Base-by-base conservation (phyloP, 2,797 vertebrate species). In the Arrhamphus sclerolepis region DNA sequence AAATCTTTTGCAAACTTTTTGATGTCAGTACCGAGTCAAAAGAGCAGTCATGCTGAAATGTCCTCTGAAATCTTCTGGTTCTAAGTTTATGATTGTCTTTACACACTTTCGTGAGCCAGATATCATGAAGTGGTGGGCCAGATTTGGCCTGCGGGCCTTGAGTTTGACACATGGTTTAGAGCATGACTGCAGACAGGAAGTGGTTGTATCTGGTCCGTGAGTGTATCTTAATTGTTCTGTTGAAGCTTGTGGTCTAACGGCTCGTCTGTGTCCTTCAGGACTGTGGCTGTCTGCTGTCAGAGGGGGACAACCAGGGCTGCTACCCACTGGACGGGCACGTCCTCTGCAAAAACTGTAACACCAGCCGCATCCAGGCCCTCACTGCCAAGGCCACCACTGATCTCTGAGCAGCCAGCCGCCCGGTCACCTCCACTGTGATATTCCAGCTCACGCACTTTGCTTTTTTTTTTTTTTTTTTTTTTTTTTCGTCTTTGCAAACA, bases 271-370 rank as follows among this genome's bases (percentile, higher is more conserved):
- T 85, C 60, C 58, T 77, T 26, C 88, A 99, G 97, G 97, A 98
- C 81, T 99, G 97, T 56, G 94, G 95, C 42, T 93, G 93, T 41
- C 95, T 97, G 72, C 94, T 99, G 20, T 99, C 97, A n/a, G 98
- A 99, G 89, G 97, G 97, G 2, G 97, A 98, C 69, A 98, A 96
- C 89, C 98, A 98, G 88, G 97, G 96, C 86, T 99, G 97, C 89
- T 99, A 99, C 89, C 97, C 98, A 38, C 88, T 99, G 93, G 97
- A 99, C 0, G 96, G 95, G 65, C 98, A 98, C 67, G 94, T 99
- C 88, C 96, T 98, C 75, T 99, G 98, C 93, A 98, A 98, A 92
- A 93, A 92, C 90, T 99, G 98, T 93, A 99, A 98, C 91, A 94
- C 93, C 19, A 89, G 88, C 82, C 95, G 96, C 77, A 99, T 99